Evolutionary conservation across 1,140 invertebrate species (phyloP).

Genomic region (Camponotus pennsylvanicus): DNA sequence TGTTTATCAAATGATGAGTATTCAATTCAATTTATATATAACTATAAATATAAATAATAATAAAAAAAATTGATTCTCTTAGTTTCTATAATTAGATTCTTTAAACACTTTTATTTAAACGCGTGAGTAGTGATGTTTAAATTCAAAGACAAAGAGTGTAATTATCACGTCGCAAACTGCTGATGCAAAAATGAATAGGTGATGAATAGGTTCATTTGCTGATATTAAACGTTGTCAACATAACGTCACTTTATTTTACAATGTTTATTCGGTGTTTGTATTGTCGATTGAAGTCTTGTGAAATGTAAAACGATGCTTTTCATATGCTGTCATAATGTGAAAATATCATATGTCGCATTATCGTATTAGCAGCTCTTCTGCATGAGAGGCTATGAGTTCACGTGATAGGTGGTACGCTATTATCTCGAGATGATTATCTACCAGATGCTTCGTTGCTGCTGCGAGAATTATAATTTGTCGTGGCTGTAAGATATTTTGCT

Average conservation of each 20-base stretch:
- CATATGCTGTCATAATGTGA: background rate
- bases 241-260: background rate
- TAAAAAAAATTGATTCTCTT: background rate
- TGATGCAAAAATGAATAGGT: background rate
- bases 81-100: background rate
- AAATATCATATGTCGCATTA: background rate
- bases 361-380: background rate
- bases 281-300: background rate
- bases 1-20: background rate
- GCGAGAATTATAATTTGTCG: background rate
- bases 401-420: background rate
- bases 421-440: slow-evolving; percentile 7
- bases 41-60: background rate
- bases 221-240: background rate
- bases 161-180: background rate
- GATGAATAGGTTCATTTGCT: background rate
- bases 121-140: background rate
- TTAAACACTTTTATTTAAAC: background rate
- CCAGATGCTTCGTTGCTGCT: background rate
- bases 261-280: background rate
- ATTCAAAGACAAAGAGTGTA: background rate
- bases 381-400: background rate
- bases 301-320: background rate
- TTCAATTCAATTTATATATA: background rate
- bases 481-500: background rate